Conservation (phyloP, 2,888 invertebrate species). For the Seira sanloemensis region DNA sequence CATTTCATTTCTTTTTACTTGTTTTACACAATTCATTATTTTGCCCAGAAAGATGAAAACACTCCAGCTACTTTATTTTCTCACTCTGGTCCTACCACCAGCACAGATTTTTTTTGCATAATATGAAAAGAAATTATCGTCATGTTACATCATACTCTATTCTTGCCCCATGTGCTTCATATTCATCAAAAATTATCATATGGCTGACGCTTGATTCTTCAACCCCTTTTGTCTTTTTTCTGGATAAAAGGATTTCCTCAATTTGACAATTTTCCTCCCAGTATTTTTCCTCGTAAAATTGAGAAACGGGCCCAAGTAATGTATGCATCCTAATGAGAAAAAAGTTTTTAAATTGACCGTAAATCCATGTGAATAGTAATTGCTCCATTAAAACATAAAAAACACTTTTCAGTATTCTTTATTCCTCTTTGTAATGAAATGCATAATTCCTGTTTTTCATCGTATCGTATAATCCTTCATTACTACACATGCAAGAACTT, state of each 20-base stretch:
- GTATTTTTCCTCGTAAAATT: constrained; percentile 8
- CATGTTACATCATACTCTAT: too few relatives aligned
- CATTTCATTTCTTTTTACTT: constrained; percentile 40
- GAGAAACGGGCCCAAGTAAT: constrained; percentile 7
- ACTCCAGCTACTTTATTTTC: too few relatives aligned
- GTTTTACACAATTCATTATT: constrained; percentile 35
- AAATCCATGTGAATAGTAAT: not conserved
- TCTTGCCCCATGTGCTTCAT: not conserved
- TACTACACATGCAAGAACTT: too few relatives aligned
- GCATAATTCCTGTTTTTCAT: constrained; percentile 58
- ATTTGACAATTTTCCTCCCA: constrained; percentile 21
- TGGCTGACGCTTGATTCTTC: not conserved
- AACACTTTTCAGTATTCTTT: not conserved
- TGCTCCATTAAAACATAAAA: not conserved
- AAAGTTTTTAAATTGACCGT: not conserved
- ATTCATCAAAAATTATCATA: not conserved
- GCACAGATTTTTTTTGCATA: not conserved
- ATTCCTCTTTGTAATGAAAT: constrained; percentile 39
- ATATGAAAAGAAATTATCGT: not conserved
- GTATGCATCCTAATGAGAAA: not conserved
- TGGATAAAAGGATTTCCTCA: constrained; percentile 42
- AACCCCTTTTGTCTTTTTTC: not conserved
- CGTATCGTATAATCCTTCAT: too few relatives aligned
- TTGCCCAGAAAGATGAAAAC: too few relatives aligned
- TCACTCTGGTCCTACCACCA: not conserved